Evolutionary conservation across 2,888 invertebrate genomes (phyloP), one percentile per base, ranked within the genome.

Genomic region (Homarus gammarus): DNA sequence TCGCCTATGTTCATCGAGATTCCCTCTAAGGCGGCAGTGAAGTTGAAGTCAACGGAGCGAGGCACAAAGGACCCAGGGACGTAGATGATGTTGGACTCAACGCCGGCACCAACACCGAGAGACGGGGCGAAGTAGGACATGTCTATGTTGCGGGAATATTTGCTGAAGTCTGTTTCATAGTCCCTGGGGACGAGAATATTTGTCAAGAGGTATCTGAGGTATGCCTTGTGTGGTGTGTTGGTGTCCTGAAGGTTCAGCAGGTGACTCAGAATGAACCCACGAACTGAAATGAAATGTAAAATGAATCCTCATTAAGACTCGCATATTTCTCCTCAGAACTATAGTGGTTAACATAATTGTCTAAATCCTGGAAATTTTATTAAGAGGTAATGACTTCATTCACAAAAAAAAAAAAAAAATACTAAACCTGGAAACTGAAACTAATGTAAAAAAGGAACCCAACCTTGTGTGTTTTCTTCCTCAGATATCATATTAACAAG

Each of bases 221-320:
- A 27, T 49, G 73, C 44, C 44, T 87, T 87, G 56, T 84, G 56
- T 0, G 91, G 91, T 0, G 87, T 79, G 27, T 84, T 77, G 5
- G 90, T 75, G 36, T 81, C n/a, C 38, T 87, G 91, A 1, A 90
- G 38, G 79, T 90, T 87, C 22, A 68, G 2, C 70, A 91, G 82
- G 49, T 91, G 88, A 33, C 90, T 87, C 38, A 91, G 86, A 56
- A 91, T 88, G 51, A 88, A 91, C 6, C 89, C 87, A 68, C 88
- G 90, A 49, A 88, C 91, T 91, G 90, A 27, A 91, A 89, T 64
- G 22, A 27, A 31, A 73, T 68, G 68, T n/a, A 31, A n/a, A 8
- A 31, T 10, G 31, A 12, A n/a, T 1, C 2, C 31, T 12, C 31
- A 68, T 12, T 44, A 44, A 12, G 6, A 12, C 12, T 44, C n/a